phyloP scores from a whole-genome alignment of 2,888 invertebrate species.

The Volucella bombylans region DNA sequence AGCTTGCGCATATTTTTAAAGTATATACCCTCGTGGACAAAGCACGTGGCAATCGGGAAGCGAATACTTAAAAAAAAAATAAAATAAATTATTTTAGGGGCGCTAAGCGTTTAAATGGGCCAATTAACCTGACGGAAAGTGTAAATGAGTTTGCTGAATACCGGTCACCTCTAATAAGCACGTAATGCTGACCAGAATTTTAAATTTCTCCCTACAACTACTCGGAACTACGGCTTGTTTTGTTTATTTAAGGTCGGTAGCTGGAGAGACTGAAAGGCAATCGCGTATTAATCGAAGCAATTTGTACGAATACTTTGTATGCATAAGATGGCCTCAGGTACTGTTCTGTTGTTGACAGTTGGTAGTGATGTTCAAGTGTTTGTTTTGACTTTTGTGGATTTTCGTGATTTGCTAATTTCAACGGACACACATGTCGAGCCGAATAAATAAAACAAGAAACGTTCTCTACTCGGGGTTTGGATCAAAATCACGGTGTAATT shows the following conservation, averaged over 20 bases:
- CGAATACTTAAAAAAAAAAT: not conserved
- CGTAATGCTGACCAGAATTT: slow-evolving; percentile 40
- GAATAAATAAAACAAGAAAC: slow-evolving; percentile 17
- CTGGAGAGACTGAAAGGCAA: slow-evolving; percentile 2
- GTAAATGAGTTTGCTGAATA: slow-evolving; percentile 9
- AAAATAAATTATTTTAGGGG: not conserved
- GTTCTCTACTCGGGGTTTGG: not conserved
- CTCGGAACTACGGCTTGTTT: not conserved
- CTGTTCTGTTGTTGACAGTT: slow-evolving; percentile 41
- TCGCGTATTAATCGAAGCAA: not conserved
- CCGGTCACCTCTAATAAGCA: slow-evolving; percentile 2
- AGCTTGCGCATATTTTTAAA: slow-evolving; percentile 73
- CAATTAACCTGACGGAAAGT: slow-evolving; percentile 17
- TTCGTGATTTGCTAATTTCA: slow-evolving; percentile 17
- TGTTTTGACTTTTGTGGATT: not conserved
- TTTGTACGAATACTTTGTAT: slow-evolving; percentile 28
- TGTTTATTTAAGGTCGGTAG: slow-evolving; percentile 39
- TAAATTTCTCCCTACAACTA: slow-evolving; percentile 8
- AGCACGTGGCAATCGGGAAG: slow-evolving; percentile 24
- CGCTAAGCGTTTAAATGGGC: not conserved
- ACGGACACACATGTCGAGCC: slow-evolving; percentile 1
- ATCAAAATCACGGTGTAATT: not conserved
- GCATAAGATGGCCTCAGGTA: slow-evolving; percentile 21
- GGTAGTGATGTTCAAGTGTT: slow-evolving; percentile 9
- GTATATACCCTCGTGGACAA: slow-evolving; percentile 15